Conservation (phyloP, 2,113 vertebrate genomes). For the Odontophorus gujanensis region DNA sequence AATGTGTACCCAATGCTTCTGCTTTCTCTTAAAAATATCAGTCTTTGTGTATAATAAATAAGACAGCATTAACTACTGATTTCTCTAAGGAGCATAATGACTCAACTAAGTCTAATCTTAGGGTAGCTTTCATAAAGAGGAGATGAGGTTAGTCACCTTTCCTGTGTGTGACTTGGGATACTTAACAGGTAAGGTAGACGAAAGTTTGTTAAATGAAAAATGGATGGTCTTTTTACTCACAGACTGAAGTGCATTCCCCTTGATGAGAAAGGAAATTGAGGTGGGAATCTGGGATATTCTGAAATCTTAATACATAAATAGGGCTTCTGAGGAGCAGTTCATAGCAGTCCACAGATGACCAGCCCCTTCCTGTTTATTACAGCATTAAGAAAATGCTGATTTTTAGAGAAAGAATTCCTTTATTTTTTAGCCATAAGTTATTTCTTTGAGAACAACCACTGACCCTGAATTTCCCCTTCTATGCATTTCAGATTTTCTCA, state of each 20-base stretch:
- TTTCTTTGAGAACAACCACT: not conserved
- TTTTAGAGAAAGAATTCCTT: not conserved
- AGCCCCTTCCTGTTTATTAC: not conserved
- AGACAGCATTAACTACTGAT: conserved; percentile 6
- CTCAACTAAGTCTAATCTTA: not conserved
- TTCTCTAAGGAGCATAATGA: not conserved
- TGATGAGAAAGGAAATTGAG: conserved; percentile 55
- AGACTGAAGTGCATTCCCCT: conserved; percentile 7
- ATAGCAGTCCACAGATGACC: not conserved
- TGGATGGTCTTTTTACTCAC: conserved; percentile 20
- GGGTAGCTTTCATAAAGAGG: not conserved
- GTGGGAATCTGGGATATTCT: conserved; percentile 57
- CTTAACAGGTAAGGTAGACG: conserved; percentile 26
- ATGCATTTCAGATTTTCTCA: not conserved
- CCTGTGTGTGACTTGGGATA: conserved; percentile 3
- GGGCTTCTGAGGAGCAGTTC: not conserved
- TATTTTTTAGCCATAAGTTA: not conserved
- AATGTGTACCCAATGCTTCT: not conserved
- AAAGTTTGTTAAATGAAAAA: conserved; percentile 50
- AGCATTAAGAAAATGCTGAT: not conserved
- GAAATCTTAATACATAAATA: conserved; percentile 31
- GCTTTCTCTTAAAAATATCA: not conserved
- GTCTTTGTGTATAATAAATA: conserved; percentile 45
- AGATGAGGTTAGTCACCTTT: not conserved
- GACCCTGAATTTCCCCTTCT: conserved; percentile 1